phyloP scores from a whole-genome alignment of 2,888 invertebrate genomes.

The Ischnus inquisitorius region DNA sequence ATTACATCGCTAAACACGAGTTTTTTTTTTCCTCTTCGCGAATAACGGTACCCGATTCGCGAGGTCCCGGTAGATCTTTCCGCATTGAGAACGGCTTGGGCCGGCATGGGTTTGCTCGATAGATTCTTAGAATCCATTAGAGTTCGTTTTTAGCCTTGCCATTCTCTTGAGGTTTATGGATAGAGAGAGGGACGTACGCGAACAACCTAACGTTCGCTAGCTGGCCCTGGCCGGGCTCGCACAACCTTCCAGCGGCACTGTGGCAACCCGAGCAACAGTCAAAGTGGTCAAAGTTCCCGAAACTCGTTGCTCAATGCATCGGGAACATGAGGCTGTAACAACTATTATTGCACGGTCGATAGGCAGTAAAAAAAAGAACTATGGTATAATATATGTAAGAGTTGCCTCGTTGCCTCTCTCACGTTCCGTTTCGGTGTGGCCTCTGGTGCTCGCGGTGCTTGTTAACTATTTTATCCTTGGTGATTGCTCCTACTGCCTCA shows the following conservation, averaged over 20 bases:
- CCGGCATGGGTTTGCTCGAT: constrained; percentile 57
- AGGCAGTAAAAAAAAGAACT: background rate
- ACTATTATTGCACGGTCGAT: constrained; percentile 29
- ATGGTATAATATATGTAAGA: background rate
- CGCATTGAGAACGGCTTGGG: constrained; percentile 7
- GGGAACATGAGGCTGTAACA: constrained; percentile 51
- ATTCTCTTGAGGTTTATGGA: constrained; percentile 39
- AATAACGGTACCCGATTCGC: background rate
- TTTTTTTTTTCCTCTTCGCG: background rate
- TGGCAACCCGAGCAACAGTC: background rate
- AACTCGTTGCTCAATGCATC: constrained; percentile 76
- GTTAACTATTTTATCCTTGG: constrained; percentile 29
- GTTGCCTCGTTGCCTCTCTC: background rate
- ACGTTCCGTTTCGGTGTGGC: background rate
- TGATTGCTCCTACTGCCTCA: background rate
- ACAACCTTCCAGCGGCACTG: constrained; percentile 11
- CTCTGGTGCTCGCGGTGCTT: background rate
- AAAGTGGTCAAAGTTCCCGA: constrained; percentile 21
- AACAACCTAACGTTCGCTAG: constrained; percentile 22
- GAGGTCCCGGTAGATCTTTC: constrained; percentile 1
- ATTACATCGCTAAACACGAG: constrained; percentile 6
- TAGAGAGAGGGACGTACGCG: constrained; percentile 23
- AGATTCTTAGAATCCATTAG: constrained; percentile 69
- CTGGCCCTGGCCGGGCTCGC: constrained; percentile 28
- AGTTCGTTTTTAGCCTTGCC: constrained; percentile 58